Percentiles rank a stretch among this genome's conserved stretches.
Evolutionary conservation across 2,888 invertebrate species (phyloP).

Genomic region (Malacosoma neustria): DNA sequence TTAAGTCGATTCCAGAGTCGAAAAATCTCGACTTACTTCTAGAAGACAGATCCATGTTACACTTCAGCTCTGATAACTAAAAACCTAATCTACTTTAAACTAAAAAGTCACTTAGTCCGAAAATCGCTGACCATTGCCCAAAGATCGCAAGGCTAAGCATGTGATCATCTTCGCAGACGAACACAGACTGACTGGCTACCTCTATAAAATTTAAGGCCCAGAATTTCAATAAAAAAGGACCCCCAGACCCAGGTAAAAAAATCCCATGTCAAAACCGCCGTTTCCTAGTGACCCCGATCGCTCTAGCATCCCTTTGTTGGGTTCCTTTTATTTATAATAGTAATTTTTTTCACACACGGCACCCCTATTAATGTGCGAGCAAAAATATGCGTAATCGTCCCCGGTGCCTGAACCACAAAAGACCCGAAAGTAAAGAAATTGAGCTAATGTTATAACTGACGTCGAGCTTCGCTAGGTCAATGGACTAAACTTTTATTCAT

Average conservation of each 20-base stretch:
- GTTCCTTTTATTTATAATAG: constrained; percentile 71
- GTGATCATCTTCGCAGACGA: constrained; percentile 73
- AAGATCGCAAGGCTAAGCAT: constrained; percentile 49
- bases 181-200: constrained; percentile 72
- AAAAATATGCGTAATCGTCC: constrained; percentile 69
- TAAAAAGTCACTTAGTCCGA: constrained; percentile 25
- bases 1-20: constrained; percentile 70
- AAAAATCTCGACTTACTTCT: constrained; percentile 75
- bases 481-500: too few relatives aligned
- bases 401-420: constrained; percentile 26
- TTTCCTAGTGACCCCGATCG: constrained; percentile 75
- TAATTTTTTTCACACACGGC: constrained; percentile 71
- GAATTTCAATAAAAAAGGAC: constrained; percentile 58
- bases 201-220: constrained; percentile 49
- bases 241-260: constrained; percentile 70
- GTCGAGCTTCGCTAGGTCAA: too few relatives aligned
- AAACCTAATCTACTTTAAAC: constrained; percentile 14
- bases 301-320: constrained; percentile 70
- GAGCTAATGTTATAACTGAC: too few relatives aligned
- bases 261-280: constrained; percentile 71
- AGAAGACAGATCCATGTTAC: constrained; percentile 64
- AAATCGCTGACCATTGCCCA: constrained; percentile 49
- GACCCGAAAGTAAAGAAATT: too few relatives aligned
- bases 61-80: constrained; percentile 22
- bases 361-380: constrained; percentile 70